These are phyloP conservation scores for Nematopogon swammerdamellus DNA, from an alignment of 2,888 invertebrate genomes.

Conservation along the genomic window DNA sequence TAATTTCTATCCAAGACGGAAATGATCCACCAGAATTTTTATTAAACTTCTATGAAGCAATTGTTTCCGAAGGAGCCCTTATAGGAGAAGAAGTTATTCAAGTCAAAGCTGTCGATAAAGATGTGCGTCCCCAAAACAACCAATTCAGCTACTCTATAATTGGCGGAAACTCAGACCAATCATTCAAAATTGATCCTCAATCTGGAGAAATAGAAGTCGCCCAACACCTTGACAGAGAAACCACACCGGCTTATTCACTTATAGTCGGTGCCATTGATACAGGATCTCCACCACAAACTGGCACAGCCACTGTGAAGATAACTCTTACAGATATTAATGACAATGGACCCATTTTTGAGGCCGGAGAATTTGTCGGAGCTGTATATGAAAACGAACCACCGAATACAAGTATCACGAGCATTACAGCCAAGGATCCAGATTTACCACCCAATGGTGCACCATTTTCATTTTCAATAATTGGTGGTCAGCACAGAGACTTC, in stretches of 20 bases:
- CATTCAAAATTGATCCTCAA: conserved; percentile 85
- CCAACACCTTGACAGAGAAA: conserved; percentile 76
- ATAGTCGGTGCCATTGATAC: conserved; percentile 86
- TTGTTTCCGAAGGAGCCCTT: conserved; percentile 75
- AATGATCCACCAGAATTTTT: conserved; percentile 94
- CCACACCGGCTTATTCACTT: conserved; percentile 67
- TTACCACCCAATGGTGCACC: conserved; percentile 88
- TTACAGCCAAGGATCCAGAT: conserved; percentile 88
- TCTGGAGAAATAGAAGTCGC: conserved; percentile 80
- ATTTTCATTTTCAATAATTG: conserved; percentile 76
- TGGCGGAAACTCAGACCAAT: conserved; percentile 76
- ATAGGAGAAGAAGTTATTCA: conserved; percentile 71
- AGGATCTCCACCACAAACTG: conserved; percentile 87
- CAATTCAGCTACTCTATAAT: conserved; percentile 90
- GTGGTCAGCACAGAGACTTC: conserved; percentile 72
- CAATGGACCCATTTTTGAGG: conserved; percentile 83
- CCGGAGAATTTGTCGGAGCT: conserved; percentile 67
- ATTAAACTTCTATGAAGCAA: conserved; percentile 72
- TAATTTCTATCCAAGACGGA: conserved; percentile 91
- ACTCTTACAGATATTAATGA: conserved; percentile 87
- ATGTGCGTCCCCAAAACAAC: conserved; percentile 86
- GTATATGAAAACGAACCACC: conserved; percentile 86
- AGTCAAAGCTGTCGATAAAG: conserved; percentile 88
- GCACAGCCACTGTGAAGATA: conserved; percentile 81
- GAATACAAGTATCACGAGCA: conserved; percentile 76